Conservation (phyloP, 2,888 invertebrate species). For the Synanthedon andrenaeformis region DNA sequence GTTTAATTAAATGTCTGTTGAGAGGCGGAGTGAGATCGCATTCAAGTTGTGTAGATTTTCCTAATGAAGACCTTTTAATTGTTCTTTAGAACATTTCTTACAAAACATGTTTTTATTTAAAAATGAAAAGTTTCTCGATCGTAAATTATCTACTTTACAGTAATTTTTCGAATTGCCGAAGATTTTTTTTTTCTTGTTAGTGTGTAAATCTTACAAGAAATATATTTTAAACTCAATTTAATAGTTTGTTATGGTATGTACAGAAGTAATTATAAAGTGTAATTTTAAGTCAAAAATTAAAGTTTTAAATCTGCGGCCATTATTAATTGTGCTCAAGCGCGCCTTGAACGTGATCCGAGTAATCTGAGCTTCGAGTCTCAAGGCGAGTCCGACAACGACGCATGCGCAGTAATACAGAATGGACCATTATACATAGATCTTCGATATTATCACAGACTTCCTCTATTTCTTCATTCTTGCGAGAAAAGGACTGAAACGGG, state of each 20-base stretch:
- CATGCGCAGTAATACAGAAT: constrained; percentile 32
- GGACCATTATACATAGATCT: constrained; percentile 40
- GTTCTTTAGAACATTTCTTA: neutral
- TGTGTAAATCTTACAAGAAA: too few relatives aligned
- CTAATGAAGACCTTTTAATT: constrained; percentile 14
- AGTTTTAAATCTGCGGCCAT: constrained; percentile 28
- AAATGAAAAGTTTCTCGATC: too few relatives aligned
- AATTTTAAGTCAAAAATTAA: neutral
- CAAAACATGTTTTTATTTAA: too few relatives aligned
- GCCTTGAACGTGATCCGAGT: constrained; percentile 68
- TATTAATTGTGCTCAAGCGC: constrained; percentile 36
- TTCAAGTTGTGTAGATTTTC: constrained; percentile 36
- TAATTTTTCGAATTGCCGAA: too few relatives aligned
- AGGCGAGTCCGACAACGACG: constrained; percentile 50
- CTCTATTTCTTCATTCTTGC: constrained; percentile 18
- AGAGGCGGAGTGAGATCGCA: constrained; percentile 42
- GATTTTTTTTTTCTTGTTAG: too few relatives aligned
- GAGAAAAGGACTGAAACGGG: constrained; percentile 22
- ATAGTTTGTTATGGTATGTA: too few relatives aligned
- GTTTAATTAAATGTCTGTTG: constrained; percentile 55
- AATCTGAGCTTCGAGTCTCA: constrained; percentile 60
- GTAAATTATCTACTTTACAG: too few relatives aligned
- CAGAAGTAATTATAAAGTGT: too few relatives aligned
- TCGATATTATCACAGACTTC: constrained; percentile 20
- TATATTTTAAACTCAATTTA: too few relatives aligned